Evolutionary conservation across 2,797 vertebrate species (phyloP).

Genomic region (Sandelia bainsii): DNA sequence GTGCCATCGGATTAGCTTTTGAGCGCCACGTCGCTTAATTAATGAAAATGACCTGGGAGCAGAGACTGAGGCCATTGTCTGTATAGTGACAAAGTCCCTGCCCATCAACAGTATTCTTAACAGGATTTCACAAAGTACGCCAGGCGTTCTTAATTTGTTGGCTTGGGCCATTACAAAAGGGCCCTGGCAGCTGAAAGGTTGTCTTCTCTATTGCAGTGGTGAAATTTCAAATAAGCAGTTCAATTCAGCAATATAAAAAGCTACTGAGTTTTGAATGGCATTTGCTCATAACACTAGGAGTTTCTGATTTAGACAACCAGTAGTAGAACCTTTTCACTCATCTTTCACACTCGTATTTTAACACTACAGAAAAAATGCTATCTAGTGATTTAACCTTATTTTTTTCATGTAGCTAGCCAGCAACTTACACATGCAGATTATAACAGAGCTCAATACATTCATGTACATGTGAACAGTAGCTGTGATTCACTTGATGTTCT

Average conservation of each 20-base stretch:
- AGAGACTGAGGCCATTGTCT: constrained; percentile 79
- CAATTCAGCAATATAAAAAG: constrained; percentile 46
- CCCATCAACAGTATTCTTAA: constrained; percentile 78
- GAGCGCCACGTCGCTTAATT: constrained; percentile 80
- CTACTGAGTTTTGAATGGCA: constrained; percentile 54
- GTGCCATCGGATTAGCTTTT: constrained; percentile 83
- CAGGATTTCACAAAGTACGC: constrained; percentile 81
- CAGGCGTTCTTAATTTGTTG: constrained; percentile 81
- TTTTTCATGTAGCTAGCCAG: constrained; percentile 47
- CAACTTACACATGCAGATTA: constrained; percentile 57
- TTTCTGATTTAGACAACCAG: constrained; percentile 27
- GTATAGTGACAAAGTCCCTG: constrained; percentile 73
- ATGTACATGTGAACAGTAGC: constrained; percentile 65
- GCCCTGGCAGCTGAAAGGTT: constrained; percentile 54
- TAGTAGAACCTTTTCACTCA: constrained; percentile 11
- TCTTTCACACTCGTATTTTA: constrained; percentile 32
- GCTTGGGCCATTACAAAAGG: constrained; percentile 63
- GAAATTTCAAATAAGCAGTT: constrained; percentile 56
- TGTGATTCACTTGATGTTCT: constrained; percentile 48
- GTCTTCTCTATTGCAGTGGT: constrained; percentile 46
- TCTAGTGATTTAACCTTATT: constrained; percentile 31
- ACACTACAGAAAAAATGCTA: constrained; percentile 8
- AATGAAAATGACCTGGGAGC: constrained; percentile 83
- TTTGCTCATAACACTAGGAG: constrained; percentile 40
- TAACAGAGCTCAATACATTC: constrained; percentile 44